A percentile compares a stretch with the other conserved stretches of the same genome.
Conservation (phyloP, 1,140 invertebrate species). For the Bursaphelenchus mucronatus region DNA sequence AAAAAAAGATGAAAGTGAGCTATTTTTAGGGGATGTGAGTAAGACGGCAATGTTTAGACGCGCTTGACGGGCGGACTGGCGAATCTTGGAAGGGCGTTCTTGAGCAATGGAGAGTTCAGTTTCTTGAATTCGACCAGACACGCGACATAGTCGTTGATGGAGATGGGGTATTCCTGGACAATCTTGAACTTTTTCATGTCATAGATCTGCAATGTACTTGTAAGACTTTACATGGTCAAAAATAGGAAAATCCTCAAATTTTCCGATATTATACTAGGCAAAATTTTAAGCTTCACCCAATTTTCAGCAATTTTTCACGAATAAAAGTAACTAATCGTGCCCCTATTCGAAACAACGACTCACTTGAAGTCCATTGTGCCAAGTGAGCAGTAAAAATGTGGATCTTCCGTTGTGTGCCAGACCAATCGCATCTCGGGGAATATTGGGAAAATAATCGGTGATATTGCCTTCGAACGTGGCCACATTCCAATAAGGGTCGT, state of each 20-base stretch:
- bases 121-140: conserved; percentile 10
- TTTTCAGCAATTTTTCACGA: not conserved
- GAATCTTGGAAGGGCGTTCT: not conserved
- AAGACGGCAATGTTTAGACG: too few species aligned
- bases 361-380: conserved; percentile 25
- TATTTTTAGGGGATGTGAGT: too few species aligned
- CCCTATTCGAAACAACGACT: not conserved
- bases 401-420: conserved; percentile 13
- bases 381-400: conserved; percentile 25
- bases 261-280: not conserved
- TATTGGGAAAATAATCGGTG: conserved; percentile 20
- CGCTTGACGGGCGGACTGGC: not conserved
- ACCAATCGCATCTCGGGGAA: conserved; percentile 31
- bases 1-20: too few species aligned
- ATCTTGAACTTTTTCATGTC: conserved; percentile 29
- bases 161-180: conserved; percentile 30
- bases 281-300: not conserved
- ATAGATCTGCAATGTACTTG: conserved; percentile 22
- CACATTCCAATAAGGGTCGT: conserved; percentile 39
- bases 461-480: conserved; percentile 22
- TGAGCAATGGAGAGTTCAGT: not conserved
- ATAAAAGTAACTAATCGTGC: not conserved
- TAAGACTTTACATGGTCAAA: not conserved
- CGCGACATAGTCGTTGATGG: conserved; percentile 31
- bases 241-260: not conserved